Evolutionary conservation across 2,888 invertebrate genomes (phyloP).

Genomic region (Euclidia mi): DNA sequence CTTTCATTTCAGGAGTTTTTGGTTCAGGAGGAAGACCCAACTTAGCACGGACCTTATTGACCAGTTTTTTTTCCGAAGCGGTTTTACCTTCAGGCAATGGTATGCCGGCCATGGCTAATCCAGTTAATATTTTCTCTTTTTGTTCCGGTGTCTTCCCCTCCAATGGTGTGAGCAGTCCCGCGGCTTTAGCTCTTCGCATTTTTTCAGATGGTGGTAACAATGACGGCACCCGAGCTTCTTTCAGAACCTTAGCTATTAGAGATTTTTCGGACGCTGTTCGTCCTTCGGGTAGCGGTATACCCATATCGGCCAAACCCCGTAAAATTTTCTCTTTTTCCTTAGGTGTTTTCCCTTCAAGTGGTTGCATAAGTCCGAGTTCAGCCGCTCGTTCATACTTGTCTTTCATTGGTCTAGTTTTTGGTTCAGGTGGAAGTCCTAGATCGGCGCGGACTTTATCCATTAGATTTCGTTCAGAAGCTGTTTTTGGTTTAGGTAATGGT

Average conservation of each 20-base stretch:
- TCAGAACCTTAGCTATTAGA: too few species aligned
- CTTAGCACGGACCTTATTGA: too few species aligned
- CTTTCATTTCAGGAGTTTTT: too few species aligned
- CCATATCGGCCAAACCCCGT: constrained; percentile 5
- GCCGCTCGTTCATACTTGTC: constrained; percentile 6
- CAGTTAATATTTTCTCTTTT: not conserved
- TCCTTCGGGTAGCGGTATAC: constrained; percentile 22
- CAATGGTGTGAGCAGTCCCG: too few species aligned
- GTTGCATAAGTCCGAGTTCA: constrained; percentile 7
- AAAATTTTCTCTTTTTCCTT: constrained; percentile 19
- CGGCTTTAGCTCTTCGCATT: constrained; percentile 8
- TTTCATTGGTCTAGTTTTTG: constrained; percentile 44
- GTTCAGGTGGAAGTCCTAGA: constrained; percentile 58
- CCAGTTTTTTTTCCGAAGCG: too few species aligned
- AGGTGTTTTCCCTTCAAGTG: constrained; percentile 2
- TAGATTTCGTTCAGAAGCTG: constrained; percentile 41
- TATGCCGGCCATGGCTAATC: not conserved
- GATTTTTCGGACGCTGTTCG: constrained; percentile 20
- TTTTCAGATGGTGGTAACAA: too few species aligned
- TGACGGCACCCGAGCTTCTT: too few species aligned
- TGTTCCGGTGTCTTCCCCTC: too few species aligned
- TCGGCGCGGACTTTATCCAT: constrained; percentile 55
- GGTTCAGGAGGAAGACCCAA: too few species aligned
- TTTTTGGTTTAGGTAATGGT: constrained; percentile 23
- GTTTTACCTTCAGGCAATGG: too few species aligned